Base-by-base conservation (phyloP, 2,113 vertebrate species). In the Nycticebus coucang region DNA sequence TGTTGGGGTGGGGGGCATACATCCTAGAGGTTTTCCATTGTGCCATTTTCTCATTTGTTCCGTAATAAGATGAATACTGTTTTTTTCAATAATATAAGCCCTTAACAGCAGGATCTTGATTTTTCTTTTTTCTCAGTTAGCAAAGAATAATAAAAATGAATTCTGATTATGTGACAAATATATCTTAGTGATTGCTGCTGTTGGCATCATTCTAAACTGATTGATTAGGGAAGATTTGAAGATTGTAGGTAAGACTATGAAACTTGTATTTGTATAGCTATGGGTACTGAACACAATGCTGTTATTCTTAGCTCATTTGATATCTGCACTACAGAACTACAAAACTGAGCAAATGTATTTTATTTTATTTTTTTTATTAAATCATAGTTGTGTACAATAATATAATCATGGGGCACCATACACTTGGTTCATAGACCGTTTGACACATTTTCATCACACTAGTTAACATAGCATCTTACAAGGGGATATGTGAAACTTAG, bases 71-170 rank as follows among this genome's bases (percentile, higher is more conserved):
- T 93, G 21, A 94, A 57, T 94, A 41, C 35, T 96, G 5, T 13
- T 75, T 62, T 60, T 59, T 13, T 72, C n/a, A 79, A n/a, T 78
- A 81, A 41, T 62, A 9, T 94, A 59, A 83, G 8, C 17, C 53
- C 24, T 92, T 93, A 89, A 75, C 69, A 89, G 41, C 3, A 66
- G 37, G 72, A 60, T 96, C 94, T 96, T 86, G 17, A 90, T 86
- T 93, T 92, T 87, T 88, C 28, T 89, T 81, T 88, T 90, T 74
- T 75, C 93, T 91, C 13, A 60, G 3, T 94, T 92, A 92, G 62
- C 53, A 97, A 89, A 95, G 5, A 80, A 87, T 87, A 84, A 93
- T 66, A 28, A 89, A 89, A 94, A 69, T 88, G 22, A 84, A 92
- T 86, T 95, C 14, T 94, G 81, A 77, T 21, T 92, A 24, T 88